A percentile compares a stretch with the other conserved stretches of the same genome.
Conservation (phyloP, 2,888 invertebrate genomes). For the Nipponacmea schrenckii region DNA sequence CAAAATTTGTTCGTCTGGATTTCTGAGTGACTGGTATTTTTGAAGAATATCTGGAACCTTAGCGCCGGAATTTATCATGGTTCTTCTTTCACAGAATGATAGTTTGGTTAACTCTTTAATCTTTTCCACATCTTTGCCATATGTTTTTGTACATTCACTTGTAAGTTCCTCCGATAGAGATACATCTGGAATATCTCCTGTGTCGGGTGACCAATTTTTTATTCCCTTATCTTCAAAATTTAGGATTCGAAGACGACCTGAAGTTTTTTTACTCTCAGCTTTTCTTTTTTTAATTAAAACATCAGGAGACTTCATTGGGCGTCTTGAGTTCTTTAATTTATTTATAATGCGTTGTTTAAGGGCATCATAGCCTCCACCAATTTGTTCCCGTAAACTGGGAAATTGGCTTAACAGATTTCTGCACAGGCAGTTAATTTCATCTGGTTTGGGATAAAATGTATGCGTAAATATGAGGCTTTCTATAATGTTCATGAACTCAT, state of each 20-base stretch:
- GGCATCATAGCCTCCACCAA: neutral
- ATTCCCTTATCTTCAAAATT: neutral
- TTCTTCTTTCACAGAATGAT: neutral
- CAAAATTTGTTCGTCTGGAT: neutral
- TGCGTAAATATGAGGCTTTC: neutral
- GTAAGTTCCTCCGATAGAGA: neutral
- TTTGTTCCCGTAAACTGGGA: neutral
- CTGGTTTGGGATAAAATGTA: neutral
- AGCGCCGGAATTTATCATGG: neutral
- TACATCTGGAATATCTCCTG: neutral
- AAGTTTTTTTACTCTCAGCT: neutral
- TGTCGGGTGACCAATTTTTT: neutral
- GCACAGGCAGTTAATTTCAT: neutral
- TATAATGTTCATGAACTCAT: neutral
- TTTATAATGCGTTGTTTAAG: neutral
- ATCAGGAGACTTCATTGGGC: neutral
- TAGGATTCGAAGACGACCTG: neutral
- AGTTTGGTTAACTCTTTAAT: neutral
- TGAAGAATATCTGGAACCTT: neutral
- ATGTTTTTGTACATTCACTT: neutral
- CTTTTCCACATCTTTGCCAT: neutral
- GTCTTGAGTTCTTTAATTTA: neutral
- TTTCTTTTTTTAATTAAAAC: neutral
- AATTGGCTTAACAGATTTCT: conserved; percentile 1
- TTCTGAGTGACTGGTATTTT: neutral